Percentiles rank a stretch among this genome's conserved stretches.
Conservation (phyloP, 53 echinoderm and acorn worm genomes). For the Zoroaster sp. region DNA sequence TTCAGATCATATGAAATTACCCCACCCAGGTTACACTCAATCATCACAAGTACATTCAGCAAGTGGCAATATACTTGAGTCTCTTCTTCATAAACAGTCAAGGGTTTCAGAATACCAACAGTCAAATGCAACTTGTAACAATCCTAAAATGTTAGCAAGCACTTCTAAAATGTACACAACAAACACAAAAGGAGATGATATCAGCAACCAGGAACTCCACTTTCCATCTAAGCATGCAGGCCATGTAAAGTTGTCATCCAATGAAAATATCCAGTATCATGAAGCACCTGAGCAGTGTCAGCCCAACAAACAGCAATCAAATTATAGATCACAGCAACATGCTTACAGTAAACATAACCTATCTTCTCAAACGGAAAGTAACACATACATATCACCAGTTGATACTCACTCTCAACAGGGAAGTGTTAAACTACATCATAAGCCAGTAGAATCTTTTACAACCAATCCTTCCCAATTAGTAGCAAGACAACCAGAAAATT, state of each 20-base stretch:
- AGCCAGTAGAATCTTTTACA: not conserved
- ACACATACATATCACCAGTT: not conserved
- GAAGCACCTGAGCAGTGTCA: constrained; percentile 4
- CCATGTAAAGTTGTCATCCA: not conserved
- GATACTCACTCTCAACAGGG: not conserved
- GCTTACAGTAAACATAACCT: not conserved
- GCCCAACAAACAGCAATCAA: not conserved
- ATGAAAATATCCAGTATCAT: not conserved
- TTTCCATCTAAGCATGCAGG: not conserved
- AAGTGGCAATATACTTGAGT: constrained; percentile 46
- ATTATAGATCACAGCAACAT: not conserved
- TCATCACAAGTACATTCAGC: not conserved
- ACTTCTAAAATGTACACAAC: not conserved
- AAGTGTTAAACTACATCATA: not conserved
- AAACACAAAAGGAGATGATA: not conserved
- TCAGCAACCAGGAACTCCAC: not conserved
- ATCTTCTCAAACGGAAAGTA: not conserved
- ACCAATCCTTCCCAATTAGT: constrained; percentile 7
- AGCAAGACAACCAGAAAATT: constrained; percentile 20
- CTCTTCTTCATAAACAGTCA: constrained; percentile 31
- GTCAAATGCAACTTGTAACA: not conserved
- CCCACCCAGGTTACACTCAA: not conserved
- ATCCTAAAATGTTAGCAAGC: not conserved
- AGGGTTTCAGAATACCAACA: not conserved
- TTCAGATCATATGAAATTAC: not conserved